Conservation (phyloP, 2,888 invertebrate species). For the Trichopoda pennipes region DNA sequence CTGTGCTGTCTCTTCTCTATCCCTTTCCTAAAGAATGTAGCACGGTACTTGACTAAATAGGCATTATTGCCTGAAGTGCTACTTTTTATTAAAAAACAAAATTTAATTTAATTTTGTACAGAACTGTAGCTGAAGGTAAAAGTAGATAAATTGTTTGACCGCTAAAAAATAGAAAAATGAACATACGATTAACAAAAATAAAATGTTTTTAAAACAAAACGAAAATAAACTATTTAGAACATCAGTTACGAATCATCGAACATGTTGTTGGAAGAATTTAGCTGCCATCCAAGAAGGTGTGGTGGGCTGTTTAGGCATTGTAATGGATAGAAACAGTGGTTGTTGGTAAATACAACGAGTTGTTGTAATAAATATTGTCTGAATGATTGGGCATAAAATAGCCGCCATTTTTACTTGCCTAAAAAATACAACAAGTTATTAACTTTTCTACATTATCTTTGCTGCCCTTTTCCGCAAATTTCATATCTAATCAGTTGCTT, state of each 20-base stretch:
- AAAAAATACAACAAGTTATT: slow-evolving; percentile 31
- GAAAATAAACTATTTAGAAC: slow-evolving; percentile 50
- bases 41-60: too few relatives aligned
- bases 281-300: slow-evolving; percentile 29
- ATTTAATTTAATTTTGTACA: not conserved
- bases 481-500: slow-evolving; percentile 17
- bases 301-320: slow-evolving; percentile 6
- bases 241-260: slow-evolving; percentile 52
- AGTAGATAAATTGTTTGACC: slow-evolving; percentile 30
- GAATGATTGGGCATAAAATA: not conserved
- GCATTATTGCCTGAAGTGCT: too few relatives aligned
- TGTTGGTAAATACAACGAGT: not conserved
- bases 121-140: slow-evolving; percentile 3
- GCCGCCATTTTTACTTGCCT: slow-evolving; percentile 3
- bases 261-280: slow-evolving; percentile 27
- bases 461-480: not conserved
- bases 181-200: slow-evolving; percentile 8
- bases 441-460: slow-evolving; percentile 22
- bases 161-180: slow-evolving; percentile 11
- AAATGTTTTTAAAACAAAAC: not conserved
- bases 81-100: too few relatives aligned
- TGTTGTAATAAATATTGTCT: not conserved
- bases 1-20: too few relatives aligned
- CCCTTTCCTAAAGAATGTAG: too few relatives aligned
- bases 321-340: not conserved